Conservation (phyloP, 2,113 vertebrate species). For the Pteronura brasiliensis region DNA sequence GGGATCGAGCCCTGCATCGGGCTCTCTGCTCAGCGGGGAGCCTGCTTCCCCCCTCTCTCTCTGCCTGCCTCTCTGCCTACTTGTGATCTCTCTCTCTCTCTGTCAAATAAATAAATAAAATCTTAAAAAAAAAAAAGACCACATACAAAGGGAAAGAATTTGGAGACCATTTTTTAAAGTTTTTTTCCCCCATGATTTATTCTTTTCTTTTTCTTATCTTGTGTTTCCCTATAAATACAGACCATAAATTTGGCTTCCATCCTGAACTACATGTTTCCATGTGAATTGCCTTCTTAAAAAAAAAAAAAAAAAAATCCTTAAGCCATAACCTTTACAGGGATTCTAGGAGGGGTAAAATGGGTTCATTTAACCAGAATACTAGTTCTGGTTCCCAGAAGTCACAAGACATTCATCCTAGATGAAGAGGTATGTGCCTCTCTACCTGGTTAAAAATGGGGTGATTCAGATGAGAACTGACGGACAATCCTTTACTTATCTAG, state of each 20-base stretch:
- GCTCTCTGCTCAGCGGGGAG: no score
- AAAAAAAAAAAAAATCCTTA: background rate
- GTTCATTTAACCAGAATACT: background rate
- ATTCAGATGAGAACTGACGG: no score
- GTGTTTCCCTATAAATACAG: background rate
- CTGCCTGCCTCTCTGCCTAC: no score
- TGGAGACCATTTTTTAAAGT: background rate
- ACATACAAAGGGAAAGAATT: background rate
- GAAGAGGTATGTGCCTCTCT: background rate
- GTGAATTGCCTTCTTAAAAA: background rate
- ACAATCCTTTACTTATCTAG: rapidly evolving
- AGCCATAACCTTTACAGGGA: background rate
- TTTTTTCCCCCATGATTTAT: background rate
- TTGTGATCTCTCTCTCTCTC: no score
- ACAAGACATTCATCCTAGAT: background rate
- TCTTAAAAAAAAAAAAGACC: no score
- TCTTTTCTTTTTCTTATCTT: background rate
- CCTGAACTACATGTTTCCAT: background rate
- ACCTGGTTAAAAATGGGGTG: background rate
- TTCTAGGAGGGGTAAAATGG: background rate
- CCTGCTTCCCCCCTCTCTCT: no score
- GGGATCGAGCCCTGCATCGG: no score
- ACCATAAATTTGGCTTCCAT: background rate
- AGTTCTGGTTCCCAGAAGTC: background rate
- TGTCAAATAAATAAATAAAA: no score